A percentile compares a stretch with the other conserved stretches of the same genome.
These are phyloP conservation scores for Microtus richardsoni DNA, from an alignment of 2,113 vertebrate species.

Conservation along the genomic window DNA sequence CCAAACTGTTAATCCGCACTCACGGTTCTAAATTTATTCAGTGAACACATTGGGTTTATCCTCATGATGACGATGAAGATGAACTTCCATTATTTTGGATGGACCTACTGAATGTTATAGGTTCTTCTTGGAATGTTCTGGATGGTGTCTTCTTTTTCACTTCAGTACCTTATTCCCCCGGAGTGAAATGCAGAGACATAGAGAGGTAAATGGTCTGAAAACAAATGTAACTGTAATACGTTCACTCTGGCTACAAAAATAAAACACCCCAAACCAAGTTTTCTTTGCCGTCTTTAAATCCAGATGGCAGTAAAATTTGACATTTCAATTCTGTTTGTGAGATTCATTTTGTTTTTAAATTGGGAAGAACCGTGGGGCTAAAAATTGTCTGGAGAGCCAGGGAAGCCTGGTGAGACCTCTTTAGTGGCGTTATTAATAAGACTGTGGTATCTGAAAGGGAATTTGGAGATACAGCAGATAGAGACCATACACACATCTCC, in stretches of 20 bases:
- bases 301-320: slow-evolving; percentile 81
- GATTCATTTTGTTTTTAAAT: slow-evolving; percentile 82
- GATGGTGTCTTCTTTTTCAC: slow-evolving; percentile 57
- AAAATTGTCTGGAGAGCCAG: slow-evolving; percentile 72
- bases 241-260: slow-evolving; percentile 74
- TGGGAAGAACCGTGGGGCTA: slow-evolving; percentile 72
- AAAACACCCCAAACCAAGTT: slow-evolving; percentile 76
- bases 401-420: slow-evolving; percentile 64
- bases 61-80: slow-evolving; percentile 64
- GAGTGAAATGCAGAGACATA: slow-evolving; percentile 53
- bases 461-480: background rate
- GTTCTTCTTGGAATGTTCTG: slow-evolving; percentile 61
- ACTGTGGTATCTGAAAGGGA: slow-evolving; percentile 45
- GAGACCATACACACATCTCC: background rate
- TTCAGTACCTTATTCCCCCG: slow-evolving; percentile 60
- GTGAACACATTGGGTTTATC: slow-evolving; percentile 59
- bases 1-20: slow-evolving; percentile 50
- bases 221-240: slow-evolving; percentile 68
- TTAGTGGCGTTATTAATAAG: slow-evolving; percentile 62
- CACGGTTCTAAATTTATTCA: slow-evolving; percentile 65
- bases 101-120: slow-evolving; percentile 42
- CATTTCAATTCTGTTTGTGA: slow-evolving; percentile 81
- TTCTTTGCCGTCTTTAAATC: slow-evolving; percentile 79
- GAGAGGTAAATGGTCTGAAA: slow-evolving; percentile 71
- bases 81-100: slow-evolving; percentile 41